These are phyloP conservation scores for Heterocephalus glaber DNA, from an alignment of 2,113 vertebrate species.

Conservation along the genomic window DNA sequence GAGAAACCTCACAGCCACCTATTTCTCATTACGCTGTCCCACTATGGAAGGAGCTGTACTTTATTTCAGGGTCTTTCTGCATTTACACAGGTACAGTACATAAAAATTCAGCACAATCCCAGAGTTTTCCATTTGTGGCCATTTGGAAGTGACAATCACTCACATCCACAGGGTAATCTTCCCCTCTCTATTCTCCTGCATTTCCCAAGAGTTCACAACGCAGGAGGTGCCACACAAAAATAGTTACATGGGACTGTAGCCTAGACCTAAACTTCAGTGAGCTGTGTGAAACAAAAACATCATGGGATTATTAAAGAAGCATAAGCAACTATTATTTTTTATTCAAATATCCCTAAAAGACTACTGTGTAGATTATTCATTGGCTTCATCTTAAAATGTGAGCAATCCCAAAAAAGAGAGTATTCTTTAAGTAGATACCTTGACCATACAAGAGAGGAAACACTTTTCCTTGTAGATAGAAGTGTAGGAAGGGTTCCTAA, in stretches of 20 bases:
- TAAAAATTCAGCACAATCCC: constrained; percentile 16
- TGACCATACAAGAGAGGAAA: background rate
- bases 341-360: constrained; percentile 14
- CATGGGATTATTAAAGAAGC: background rate
- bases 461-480: background rate
- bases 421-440: background rate
- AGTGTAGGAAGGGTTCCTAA: background rate
- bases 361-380: background rate
- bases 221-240: background rate
- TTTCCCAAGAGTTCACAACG: background rate
- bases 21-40: background rate
- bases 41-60: background rate
- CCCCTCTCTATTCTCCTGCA: background rate
- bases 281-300: background rate
- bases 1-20: constrained; percentile 45
- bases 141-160: constrained; percentile 31
- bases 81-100: constrained; percentile 29
- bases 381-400: background rate
- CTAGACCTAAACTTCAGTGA: background rate
- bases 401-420: background rate
- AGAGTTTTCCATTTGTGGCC: background rate
- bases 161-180: background rate
- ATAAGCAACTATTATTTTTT: constrained; percentile 3
- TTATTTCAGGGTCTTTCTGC: constrained; percentile 54
- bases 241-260: background rate